Conservation (phyloP, 1,140 invertebrate genomes). For the Coptotermes formosanus region DNA sequence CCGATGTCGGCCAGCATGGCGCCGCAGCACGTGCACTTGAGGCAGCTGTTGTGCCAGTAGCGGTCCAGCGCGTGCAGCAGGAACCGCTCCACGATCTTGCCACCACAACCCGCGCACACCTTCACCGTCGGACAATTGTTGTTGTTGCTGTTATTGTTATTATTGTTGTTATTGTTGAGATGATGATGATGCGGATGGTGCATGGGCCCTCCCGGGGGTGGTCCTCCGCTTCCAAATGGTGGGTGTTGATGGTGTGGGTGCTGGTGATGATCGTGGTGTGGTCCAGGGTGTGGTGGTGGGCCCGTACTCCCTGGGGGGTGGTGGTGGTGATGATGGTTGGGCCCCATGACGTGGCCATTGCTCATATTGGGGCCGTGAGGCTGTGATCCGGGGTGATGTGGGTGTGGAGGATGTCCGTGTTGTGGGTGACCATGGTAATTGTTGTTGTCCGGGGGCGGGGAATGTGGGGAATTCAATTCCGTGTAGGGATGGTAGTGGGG, state of each 20-base stretch:
- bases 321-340: slow-evolving; percentile 26
- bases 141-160: slow-evolving; percentile 46
- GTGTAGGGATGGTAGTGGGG: slow-evolving; percentile 49
- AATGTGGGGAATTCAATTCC: slow-evolving; percentile 50
- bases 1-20: slow-evolving; percentile 85
- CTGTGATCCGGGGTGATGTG: slow-evolving; percentile 41
- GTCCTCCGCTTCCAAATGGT: slow-evolving; percentile 46
- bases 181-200: slow-evolving; percentile 30
- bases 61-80: slow-evolving; percentile 84
- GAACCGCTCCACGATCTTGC: slow-evolving; percentile 84
- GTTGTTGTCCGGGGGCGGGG: slow-evolving; percentile 51
- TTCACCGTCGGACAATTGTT: slow-evolving; percentile 51
- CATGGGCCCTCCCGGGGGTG: slow-evolving; percentile 45
- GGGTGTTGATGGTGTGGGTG: slow-evolving; percentile 49
- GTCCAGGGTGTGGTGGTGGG: slow-evolving; percentile 31
- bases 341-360: slow-evolving; percentile 45
- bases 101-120: slow-evolving; percentile 60
- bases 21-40: slow-evolving; percentile 88
- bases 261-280: slow-evolving; percentile 46
- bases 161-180: slow-evolving; percentile 33
- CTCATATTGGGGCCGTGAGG: slow-evolving; percentile 47
- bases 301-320: slow-evolving; percentile 45
- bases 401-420: slow-evolving; percentile 47
- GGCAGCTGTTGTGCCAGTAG: slow-evolving; percentile 90
- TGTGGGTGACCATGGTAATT: slow-evolving; percentile 43